Percentiles rank a stretch among this genome's conserved stretches.
These are phyloP conservation scores for Metridium senile DNA, from an alignment of 92 coral and sea anemone genomes.

Conservation along the genomic window DNA sequence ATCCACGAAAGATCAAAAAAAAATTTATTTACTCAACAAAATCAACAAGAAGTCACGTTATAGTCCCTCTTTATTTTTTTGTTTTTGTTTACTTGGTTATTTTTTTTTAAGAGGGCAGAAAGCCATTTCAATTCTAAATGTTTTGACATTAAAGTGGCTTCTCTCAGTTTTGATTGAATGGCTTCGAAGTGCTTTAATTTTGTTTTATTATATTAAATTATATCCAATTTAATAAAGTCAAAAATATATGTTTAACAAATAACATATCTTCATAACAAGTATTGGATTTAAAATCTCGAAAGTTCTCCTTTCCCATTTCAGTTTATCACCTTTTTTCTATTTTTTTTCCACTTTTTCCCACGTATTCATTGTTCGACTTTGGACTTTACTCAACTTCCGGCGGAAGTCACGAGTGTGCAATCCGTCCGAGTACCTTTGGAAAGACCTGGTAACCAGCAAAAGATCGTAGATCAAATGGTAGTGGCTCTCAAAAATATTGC, in stretches of 20 bases:
- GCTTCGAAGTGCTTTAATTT: no score
- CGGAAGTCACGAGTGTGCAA: slow-evolving; percentile 12
- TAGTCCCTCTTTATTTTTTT: no score
- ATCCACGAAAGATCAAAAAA: no score
- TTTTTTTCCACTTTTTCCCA: background rate
- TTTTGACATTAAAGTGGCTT: background rate
- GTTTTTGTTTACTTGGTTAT: background rate
- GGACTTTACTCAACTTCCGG: slow-evolving; percentile 27
- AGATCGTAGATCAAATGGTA: slow-evolving; percentile 11
- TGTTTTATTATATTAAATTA: no score
- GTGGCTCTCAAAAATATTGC: background rate
- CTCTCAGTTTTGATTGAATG: background rate
- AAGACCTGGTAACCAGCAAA: slow-evolving; percentile 21
- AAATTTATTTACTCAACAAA: no score
- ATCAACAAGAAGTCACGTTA: no score
- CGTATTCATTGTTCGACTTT: slow-evolving; percentile 16
- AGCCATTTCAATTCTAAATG: background rate
- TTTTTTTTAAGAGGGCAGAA: background rate
- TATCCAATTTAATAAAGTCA: no score
- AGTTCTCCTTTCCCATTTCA: background rate
- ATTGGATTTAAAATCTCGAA: background rate
- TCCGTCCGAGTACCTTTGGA: slow-evolving; percentile 4
- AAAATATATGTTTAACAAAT: no score
- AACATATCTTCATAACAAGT: no score
- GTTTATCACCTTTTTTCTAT: background rate